Evolutionary conservation across 2,888 invertebrate species (phyloP), one percentile per base, ranked within the genome.

Genomic region (Bellardia bayeri): DNA sequence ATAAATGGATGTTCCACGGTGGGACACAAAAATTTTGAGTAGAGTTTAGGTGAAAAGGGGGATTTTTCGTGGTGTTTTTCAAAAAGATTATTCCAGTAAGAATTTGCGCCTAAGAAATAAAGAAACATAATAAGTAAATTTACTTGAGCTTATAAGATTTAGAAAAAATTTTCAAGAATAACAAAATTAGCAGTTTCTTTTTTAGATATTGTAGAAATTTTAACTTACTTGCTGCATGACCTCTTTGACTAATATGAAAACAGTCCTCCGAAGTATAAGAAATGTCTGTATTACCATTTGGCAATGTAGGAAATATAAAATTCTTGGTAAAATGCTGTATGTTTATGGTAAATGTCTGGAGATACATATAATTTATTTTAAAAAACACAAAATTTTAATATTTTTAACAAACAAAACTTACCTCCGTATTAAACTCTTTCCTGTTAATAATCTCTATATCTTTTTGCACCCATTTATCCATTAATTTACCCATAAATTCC

Each of bases 181-280:
- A 23, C 3, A 56, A 56, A 23, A 16, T 49, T n/a, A 16, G 71
- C 33, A 14, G 8, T 14, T 45, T n/a, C n/a, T 72, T 37, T 16
- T 0, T 14, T 14, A 11, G 68, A 30, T 16, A 69, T 75, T 69
- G 14, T 61, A 58, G 11, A 71, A 54, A n/a, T 45, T 58, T 71
- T 1, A 9, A 81, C 71, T 82, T 85, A 95, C 95, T 93, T 92
- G 92, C 91, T 2, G 95, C 95, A 87, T 95, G 94, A 16, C 94
- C 94, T 89, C 94, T 95, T 90, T 96, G 96, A 88, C 95, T 95
- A 7, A 95, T 92, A 90, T 96, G 96, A 89, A 96, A 96, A 91
- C 96, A 96, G 90, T 96, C 96, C 54, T 92, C 91, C 0, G 95
- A 95, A 69, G 95, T 91, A 91, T 94, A 95, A 0, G 94, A 92